Base-by-base conservation (phyloP, 2,888 invertebrate genomes). In the Phyllotreta striolata region DNA sequence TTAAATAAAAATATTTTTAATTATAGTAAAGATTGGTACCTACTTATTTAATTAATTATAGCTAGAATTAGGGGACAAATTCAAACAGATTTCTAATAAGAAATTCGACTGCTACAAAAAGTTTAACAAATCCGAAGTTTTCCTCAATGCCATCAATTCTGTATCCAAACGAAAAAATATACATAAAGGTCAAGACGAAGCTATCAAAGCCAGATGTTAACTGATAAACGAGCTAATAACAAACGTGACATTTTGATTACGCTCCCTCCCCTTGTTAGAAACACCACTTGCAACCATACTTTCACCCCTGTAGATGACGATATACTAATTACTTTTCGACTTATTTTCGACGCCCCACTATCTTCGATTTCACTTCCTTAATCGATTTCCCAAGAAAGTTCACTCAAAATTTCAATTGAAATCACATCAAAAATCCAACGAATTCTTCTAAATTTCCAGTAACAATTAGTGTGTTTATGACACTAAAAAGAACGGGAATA, bases 181-280 rank as follows among this genome's bases (percentile, higher is more conserved):
- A 66, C 66, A 68, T 66, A 70, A 73, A 76, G 76, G 78, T 77
- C 75, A 76, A 73, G 75, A 75, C 67, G 74, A 68, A 78, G 77
- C 80, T 81, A 82, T 83, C 82, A 83, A 78, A 79, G 80, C 80
- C 82, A 83, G 81, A 81, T 80, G 81, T 81, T 80, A 79, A 74
- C 78, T 82, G 82, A 83, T 82, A 81, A 82, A 83, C 81, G 81
- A 81, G 77, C 79, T 81, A 81, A 81, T 81, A 81, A 80, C 80
- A 74, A 70, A 75, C 71, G 78, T 77, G 78, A 78, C 78, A 78
- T 75, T 77, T 77, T 77, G 76, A 77, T 77, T 77, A 77, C 66
- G 55, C 66, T 63, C 49, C 61, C 59, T 60, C 66, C 63, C 55
- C 63, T 58, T 55, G 63, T 41, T 56, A 44, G 54, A 43, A 60